These are phyloP conservation scores for Odontophorus gujanensis DNA, from an alignment of 2,113 vertebrate species.

Conservation along the genomic window DNA sequence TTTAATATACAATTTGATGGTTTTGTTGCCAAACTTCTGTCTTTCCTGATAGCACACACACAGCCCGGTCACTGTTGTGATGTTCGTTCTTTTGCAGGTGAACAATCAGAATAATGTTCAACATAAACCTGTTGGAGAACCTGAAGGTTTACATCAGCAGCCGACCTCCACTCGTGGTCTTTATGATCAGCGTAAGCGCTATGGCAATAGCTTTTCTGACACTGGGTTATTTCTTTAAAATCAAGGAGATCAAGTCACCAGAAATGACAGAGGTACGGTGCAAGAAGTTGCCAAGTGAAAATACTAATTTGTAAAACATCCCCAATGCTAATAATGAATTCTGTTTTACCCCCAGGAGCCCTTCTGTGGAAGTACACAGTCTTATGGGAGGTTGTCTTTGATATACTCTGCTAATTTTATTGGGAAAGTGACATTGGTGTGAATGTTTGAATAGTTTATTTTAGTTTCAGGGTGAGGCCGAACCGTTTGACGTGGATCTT, in stretches of 20 bases:
- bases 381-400: neutral
- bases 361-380: rapidly evolving
- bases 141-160: slow-evolving; percentile 92
- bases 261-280: slow-evolving; percentile 91
- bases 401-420: neutral
- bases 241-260: slow-evolving; percentile 98
- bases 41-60: neutral
- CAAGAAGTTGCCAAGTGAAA: neutral
- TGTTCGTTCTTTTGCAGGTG: slow-evolving; percentile 67
- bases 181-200: slow-evolving; percentile 97
- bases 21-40: neutral
- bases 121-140: slow-evolving; percentile 93
- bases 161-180: slow-evolving; percentile 96
- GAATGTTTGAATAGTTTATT: neutral
- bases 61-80: neutral
- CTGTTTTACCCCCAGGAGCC: rapidly evolving
- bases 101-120: slow-evolving; percentile 80
- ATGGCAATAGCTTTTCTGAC: slow-evolving; percentile 98
- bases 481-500: neutral
- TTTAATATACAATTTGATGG: neutral
- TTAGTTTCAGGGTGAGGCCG: neutral
- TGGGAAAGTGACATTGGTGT: neutral
- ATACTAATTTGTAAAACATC: neutral
- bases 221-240: slow-evolving; percentile 98
- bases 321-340: neutral